Percentiles rank a stretch among this genome's conserved stretches.
These are phyloP conservation scores for Atta colombica DNA, from an alignment of 1,140 invertebrate genomes.

Conservation along the genomic window DNA sequence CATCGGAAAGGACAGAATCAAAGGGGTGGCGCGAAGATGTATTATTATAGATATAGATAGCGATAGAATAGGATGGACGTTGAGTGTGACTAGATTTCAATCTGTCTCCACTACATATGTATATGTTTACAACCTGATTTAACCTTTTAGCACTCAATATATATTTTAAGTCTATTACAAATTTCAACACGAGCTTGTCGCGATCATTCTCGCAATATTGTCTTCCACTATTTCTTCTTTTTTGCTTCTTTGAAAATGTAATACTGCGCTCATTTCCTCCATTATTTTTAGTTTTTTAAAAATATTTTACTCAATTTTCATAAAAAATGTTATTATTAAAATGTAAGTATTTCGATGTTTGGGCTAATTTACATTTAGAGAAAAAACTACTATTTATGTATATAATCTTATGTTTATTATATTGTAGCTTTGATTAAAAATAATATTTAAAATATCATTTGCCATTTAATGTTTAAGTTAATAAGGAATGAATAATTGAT, in stretches of 20 bases:
- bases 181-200: background rate
- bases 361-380: background rate
- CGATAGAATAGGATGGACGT: slow-evolving; percentile 44
- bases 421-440: background rate
- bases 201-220: background rate
- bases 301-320: background rate
- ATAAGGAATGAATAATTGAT: background rate
- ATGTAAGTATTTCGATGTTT: too few species aligned
- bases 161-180: slow-evolving; percentile 64
- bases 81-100: slow-evolving; percentile 76
- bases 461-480: background rate
- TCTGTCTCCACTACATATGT: slow-evolving; percentile 58
- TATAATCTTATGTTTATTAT: background rate
- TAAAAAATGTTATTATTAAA: background rate
- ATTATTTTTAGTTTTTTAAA: background rate
- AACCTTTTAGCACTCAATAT: slow-evolving; percentile 57
- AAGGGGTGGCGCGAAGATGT: slow-evolving; percentile 19
- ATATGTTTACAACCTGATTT: slow-evolving; percentile 52
- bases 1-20: slow-evolving; percentile 52
- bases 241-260: background rate
- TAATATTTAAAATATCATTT: background rate
- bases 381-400: background rate
- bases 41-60: too few species aligned
- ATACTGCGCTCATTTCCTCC: background rate
- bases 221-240: background rate